Conservation (phyloP, 1,140 invertebrate species). For the Oscheius sp. region DNA sequence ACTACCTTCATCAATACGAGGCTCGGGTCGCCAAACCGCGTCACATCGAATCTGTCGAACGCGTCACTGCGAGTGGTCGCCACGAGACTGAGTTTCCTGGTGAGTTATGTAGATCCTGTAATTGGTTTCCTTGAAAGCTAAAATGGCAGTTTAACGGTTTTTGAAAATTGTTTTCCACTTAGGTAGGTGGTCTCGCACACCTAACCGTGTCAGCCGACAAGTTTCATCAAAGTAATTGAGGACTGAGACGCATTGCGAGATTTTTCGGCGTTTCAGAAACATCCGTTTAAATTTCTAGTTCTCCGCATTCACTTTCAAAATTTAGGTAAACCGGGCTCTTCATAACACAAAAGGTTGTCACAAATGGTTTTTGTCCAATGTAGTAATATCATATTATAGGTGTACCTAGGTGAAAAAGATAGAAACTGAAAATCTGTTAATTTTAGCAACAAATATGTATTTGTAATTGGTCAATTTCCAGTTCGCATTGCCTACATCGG, state of each 20-base stretch:
- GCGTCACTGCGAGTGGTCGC: neutral
- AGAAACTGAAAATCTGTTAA: too few relatives aligned
- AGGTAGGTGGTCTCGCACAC: too few relatives aligned
- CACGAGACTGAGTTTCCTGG: slow-evolving; percentile 19
- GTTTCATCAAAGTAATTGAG: too few relatives aligned
- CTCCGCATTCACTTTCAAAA: too few relatives aligned
- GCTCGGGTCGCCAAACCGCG: neutral
- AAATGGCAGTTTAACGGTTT: too few relatives aligned
- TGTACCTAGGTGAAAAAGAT: too few relatives aligned
- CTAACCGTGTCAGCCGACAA: too few relatives aligned
- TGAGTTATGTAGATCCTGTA: neutral
- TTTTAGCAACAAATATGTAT: neutral
- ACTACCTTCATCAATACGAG: slow-evolving; percentile 11
- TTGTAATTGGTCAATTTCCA: too few relatives aligned
- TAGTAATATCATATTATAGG: neutral
- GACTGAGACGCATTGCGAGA: too few relatives aligned
- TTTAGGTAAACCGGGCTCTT: neutral
- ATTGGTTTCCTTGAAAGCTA: neutral
- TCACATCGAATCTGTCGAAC: slow-evolving; percentile 12
- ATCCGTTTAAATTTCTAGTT: too few relatives aligned
- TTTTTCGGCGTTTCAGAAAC: too few relatives aligned
- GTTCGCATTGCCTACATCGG: neutral
- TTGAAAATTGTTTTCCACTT: too few relatives aligned
- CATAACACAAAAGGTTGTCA: neutral
- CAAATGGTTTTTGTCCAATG: neutral